These are phyloP conservation scores for Urocolius indicus DNA, from an alignment of 2,113 vertebrate genomes.

Conservation along the genomic window DNA sequence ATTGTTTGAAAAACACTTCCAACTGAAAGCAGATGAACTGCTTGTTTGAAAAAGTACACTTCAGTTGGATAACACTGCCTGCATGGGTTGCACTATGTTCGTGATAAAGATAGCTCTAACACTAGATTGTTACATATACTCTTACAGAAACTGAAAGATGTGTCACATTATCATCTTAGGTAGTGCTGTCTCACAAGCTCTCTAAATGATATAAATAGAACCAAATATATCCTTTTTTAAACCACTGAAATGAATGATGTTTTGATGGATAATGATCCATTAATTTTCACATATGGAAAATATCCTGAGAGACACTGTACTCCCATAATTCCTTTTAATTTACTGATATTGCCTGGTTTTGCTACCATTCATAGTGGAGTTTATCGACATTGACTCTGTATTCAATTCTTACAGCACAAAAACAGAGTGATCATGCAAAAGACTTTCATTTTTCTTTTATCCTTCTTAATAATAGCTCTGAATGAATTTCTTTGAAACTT, in stretches of 20 bases:
- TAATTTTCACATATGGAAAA: slow-evolving; percentile 10
- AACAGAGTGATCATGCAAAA: neutral
- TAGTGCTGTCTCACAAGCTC: neutral
- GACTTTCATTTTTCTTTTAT: neutral
- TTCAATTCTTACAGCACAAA: neutral
- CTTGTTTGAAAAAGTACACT: neutral
- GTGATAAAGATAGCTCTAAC: neutral
- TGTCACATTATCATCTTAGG: neutral
- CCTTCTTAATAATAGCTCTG: neutral
- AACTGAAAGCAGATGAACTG: neutral
- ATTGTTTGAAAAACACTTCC: neutral
- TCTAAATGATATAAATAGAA: neutral
- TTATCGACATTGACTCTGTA: neutral
- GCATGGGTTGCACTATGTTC: accelerated
- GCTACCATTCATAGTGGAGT: neutral
- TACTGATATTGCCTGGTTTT: neutral
- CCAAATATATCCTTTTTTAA: neutral
- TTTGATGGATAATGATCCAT: neutral
- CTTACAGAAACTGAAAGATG: neutral
- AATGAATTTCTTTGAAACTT: slow-evolving; percentile 36
- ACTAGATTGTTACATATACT: too few relatives aligned
- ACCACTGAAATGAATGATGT: neutral
- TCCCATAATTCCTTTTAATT: neutral
- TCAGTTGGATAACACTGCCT: neutral
- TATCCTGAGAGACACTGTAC: neutral